Evolutionary conservation across 2,113 vertebrate genomes (phyloP), one percentile per base, ranked within the genome.

Genomic region (Onychostoma macrolepis): DNA sequence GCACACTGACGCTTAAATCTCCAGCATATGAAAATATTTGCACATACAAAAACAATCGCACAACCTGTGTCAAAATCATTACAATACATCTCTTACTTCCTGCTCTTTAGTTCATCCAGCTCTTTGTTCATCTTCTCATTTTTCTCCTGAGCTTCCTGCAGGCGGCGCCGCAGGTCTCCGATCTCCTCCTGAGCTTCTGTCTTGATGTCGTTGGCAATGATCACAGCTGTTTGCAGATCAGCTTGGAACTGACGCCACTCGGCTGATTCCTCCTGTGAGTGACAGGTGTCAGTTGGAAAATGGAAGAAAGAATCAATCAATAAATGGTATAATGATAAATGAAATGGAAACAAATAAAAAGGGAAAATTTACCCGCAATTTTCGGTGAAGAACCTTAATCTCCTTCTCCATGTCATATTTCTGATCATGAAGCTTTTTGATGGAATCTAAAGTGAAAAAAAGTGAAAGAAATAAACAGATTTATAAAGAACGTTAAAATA

Each of bases 321-420:
- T 58, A 58, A n/a, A 61, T n/a, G 56, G 24, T n/a, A 10, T 24
- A 24, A n/a, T n/a, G 36, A 56, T n/a, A 72, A 8, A 15, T 77
- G 6, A 17, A 82, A 38, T 80, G 6, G 33, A 38, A 24, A 7
- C 30, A 36, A 41, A 61, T 30, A 28, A 58, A 9, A 41, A 19
- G 30, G 8, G 36, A 8, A 67, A 1, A 53, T 13, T 56, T 94
- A 97, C 97, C 95, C 96, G 93, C 9, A 97, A 93, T 87, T 96
- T 95, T 79, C 96, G 92, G 78, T 96, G 96, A 61, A 97, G 96
- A 10, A 96, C 96, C 93, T 97, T 97, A 78, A 97, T 96, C 88
- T 97, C 96, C 88, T 96, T 95, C 85, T 97, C 97, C 96, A 97
- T 96, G 89, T 97, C 96, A 84, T 97, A 96, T 86, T 97, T 97